A percentile compares a stretch with the other conserved stretches of the same genome.
These are phyloP conservation scores for Plectus sambesii DNA, from an alignment of 1,140 invertebrate species.

Conservation along the genomic window DNA sequence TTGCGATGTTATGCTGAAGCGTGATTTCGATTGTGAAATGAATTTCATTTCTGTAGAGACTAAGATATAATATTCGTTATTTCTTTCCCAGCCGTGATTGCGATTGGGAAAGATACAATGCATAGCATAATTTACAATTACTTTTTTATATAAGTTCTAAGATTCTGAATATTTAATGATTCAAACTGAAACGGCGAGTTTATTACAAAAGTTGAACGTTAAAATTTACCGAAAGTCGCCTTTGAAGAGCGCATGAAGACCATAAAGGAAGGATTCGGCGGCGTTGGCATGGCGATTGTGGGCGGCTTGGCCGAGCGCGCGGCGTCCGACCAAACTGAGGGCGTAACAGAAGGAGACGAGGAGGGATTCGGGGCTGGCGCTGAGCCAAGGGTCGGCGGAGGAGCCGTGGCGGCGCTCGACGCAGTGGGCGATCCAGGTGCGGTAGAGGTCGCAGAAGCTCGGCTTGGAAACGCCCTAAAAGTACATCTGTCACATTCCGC, in stretches of 20 bases:
- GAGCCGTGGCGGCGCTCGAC: slow-evolving; percentile 59
- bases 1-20: slow-evolving; percentile 82
- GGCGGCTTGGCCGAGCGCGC: slow-evolving; percentile 78
- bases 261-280: slow-evolving; percentile 94
- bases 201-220: too few species aligned
- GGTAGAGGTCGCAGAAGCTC: slow-evolving; percentile 77
- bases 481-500: too few species aligned
- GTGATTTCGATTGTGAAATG: too few species aligned
- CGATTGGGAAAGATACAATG: too few species aligned
- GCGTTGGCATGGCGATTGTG: slow-evolving; percentile 59
- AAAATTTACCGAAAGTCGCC: slow-evolving; percentile 54
- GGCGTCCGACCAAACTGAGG: slow-evolving; percentile 73
- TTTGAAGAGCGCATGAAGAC: slow-evolving; percentile 92
- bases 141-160: too few species aligned
- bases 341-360: slow-evolving; percentile 76
- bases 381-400: too few species aligned
- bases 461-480: slow-evolving; percentile 67
- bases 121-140: too few species aligned
- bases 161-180: too few species aligned
- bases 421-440: slow-evolving; percentile 85
- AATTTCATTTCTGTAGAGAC: too few species aligned
- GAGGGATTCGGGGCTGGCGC: slow-evolving; percentile 2
- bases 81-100: too few species aligned
- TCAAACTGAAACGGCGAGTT: too few species aligned
- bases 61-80: too few species aligned